Conservation (phyloP, 2,113 vertebrate genomes). For the Lates calcarifer region DNA sequence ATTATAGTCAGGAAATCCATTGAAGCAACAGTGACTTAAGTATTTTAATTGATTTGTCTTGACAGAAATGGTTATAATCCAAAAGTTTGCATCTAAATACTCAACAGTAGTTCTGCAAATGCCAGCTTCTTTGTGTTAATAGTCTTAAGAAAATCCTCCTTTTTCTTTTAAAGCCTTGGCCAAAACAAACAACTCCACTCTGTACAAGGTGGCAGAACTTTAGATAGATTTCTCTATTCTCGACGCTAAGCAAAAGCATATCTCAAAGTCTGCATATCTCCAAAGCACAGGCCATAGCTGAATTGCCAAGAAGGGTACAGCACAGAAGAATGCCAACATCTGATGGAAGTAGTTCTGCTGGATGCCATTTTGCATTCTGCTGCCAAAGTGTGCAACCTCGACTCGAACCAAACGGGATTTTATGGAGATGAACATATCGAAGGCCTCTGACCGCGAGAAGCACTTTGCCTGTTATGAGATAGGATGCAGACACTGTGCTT, state of each 20-base stretch:
- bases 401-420: conserved; percentile 59
- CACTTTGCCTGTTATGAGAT: conserved; percentile 34
- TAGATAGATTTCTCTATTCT: conserved; percentile 35
- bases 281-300: conserved; percentile 32
- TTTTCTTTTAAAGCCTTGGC: conserved; percentile 17
- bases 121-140: conserved; percentile 1
- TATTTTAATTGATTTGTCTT: conserved; percentile 38
- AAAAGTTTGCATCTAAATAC: conserved; percentile 18
- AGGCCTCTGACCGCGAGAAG: conserved; percentile 38
- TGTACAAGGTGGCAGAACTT: conserved; percentile 28
- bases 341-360: conserved; percentile 20
- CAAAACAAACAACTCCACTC: conserved; percentile 33
- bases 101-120: neutral
- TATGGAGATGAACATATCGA: conserved; percentile 48
- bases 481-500: conserved; percentile 32
- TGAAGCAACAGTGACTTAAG: conserved; percentile 5
- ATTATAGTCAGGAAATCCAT: conserved; percentile 17
- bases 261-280: conserved; percentile 59
- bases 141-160: conserved; percentile 38
- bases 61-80: conserved; percentile 9
- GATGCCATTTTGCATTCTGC: conserved; percentile 40
- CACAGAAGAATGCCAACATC: conserved; percentile 34
- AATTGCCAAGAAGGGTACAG: conserved; percentile 39
- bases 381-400: conserved; percentile 46
- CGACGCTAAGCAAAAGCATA: conserved; percentile 6